Conservation (phyloP, 2,888 invertebrate species). For the Trichopoda pennipes region DNA sequence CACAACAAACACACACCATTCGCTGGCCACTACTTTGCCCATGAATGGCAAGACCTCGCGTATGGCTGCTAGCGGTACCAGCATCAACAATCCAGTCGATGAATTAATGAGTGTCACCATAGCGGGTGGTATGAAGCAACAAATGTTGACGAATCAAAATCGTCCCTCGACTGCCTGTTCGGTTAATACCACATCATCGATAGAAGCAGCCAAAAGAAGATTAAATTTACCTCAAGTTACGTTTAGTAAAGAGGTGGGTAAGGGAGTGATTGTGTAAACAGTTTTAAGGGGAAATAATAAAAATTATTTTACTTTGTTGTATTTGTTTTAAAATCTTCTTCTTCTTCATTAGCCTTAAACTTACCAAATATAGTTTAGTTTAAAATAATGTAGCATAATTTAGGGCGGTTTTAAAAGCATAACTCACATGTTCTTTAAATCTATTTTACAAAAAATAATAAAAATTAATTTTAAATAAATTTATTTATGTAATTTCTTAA, state of each 20-base stretch:
- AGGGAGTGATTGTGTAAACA: conserved; percentile 89
- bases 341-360: neutral
- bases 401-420: no score
- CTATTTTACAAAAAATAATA: no score
- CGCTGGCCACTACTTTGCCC: conserved; percentile 69
- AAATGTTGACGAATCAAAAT: conserved; percentile 39
- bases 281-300: neutral
- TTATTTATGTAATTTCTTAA: no score
- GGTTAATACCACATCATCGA: conserved; percentile 82
- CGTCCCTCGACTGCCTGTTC: conserved; percentile 88
- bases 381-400: no score
- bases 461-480: no score
- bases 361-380: neutral
- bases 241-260: conserved; percentile 95
- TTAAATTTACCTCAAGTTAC: conserved; percentile 90
- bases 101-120: conserved; percentile 72
- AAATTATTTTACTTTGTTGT: neutral
- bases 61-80: conserved; percentile 71
- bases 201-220: conserved; percentile 84
- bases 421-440: no score
- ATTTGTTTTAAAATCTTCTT: neutral
- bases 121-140: conserved; percentile 41
- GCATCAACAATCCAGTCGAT: conserved; percentile 67
- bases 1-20: conserved; percentile 57
- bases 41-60: conserved; percentile 73